A percentile compares a stretch with the other conserved stretches of the same genome.
These are phyloP conservation scores for Masticophis lateralis DNA, from an alignment of 2,797 vertebrate genomes.

Conservation along the genomic window DNA sequence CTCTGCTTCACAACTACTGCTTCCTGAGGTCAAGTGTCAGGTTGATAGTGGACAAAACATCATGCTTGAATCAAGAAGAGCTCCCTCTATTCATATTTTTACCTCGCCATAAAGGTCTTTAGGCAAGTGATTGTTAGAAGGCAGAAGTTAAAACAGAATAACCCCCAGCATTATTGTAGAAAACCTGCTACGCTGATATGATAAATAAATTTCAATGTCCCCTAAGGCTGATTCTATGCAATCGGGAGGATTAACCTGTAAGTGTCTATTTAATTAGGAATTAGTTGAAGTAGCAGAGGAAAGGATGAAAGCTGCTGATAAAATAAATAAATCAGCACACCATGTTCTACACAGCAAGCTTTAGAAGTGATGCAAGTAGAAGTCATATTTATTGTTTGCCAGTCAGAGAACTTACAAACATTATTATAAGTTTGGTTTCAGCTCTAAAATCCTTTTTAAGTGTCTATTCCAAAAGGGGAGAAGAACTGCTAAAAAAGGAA, in stretches of 20 bases:
- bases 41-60: not conserved
- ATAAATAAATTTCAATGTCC: not conserved
- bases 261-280: slow-evolving; percentile 1
- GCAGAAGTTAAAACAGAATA: not conserved
- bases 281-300: not conserved
- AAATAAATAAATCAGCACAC: not conserved
- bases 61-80: not conserved
- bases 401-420: not conserved
- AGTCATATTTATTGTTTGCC: not conserved
- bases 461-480: not conserved
- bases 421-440: not conserved
- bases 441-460: not conserved
- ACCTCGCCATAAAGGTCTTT: not conserved
- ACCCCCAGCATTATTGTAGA: not conserved
- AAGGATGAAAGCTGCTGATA: slow-evolving; percentile 8
- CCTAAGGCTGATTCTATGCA: not conserved
- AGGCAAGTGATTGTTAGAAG: not conserved
- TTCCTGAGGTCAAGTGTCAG: not conserved
- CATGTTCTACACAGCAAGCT: not conserved
- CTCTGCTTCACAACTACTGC: not conserved
- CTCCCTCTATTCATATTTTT: not conserved
- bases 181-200: not conserved
- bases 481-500: not conserved
- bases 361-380: not conserved
- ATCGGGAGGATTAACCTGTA: not conserved